Evolutionary conservation across 2,888 invertebrate species (phyloP), one percentile per base, ranked within the genome.

Genomic region (Mythimna impura): DNA sequence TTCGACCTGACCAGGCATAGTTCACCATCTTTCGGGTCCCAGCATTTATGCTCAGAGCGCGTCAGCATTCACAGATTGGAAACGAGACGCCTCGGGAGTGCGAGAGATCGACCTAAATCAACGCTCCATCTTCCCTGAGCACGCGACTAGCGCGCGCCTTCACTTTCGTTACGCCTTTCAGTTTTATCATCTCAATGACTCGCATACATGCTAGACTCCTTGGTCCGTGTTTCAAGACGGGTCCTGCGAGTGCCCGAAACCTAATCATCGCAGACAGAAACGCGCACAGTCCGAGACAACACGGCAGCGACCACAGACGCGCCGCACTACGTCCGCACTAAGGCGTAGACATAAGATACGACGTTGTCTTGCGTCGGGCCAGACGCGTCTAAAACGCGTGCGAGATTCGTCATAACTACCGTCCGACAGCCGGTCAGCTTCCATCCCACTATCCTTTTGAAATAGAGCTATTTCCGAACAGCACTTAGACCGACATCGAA

Each of bases 11-110:
- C 96, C 97, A 97, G 96, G 97, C 97, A 97, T 97, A 97, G 97
- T 97, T 97, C 97, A 97, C 97, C 97, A 97, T 97, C 97, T 97
- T 97, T 97, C 97, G 97, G 97, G 97, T 97, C 96, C 96, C 97
- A 97, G 97, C 97, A 96, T 96, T 95, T 97, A 95, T 96, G 97
- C 97, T 97, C 97, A 94, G 89, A 96, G 97, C 96, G 96, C 96
- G 93, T 93, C 95, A 93, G 89, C 91, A 88, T 90, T 90, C 89
- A 88, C 90, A 36, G 87, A 91, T 94, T 94, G 92, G 91, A 91
- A 93, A 90, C 91, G 95, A 94, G 94, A 96, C 96, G 96, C 96
- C 97, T 96, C 95, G 96, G 96, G 96, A 96, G 93, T 97, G 97
- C 97, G 96, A 88, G 90, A 92, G 91, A 73, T 82, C 92, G 90